These are phyloP conservation scores for Catocala nupta DNA, from an alignment of 2,888 invertebrate genomes.

Conservation along the genomic window DNA sequence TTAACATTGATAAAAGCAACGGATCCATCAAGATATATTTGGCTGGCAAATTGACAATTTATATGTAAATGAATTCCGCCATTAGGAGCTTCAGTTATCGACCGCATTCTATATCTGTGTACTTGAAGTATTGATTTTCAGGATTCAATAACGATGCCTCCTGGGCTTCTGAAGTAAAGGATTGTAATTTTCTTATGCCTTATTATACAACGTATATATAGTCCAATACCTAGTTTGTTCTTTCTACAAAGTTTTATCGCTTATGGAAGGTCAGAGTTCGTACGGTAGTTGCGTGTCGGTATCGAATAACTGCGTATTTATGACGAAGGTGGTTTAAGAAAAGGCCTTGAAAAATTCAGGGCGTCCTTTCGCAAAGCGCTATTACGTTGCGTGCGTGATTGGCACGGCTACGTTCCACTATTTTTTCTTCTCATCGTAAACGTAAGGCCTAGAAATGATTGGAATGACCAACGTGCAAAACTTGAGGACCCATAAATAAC, in stretches of 20 bases:
- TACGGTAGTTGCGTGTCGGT: constrained; percentile 62
- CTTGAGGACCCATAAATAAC: not conserved
- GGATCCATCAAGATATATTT: constrained; percentile 46
- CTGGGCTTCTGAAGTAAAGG: constrained; percentile 15
- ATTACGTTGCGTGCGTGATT: constrained; percentile 61
- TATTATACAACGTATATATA: constrained; percentile 12
- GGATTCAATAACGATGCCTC: constrained; percentile 28
- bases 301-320: constrained; percentile 61
- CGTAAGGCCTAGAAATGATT: not conserved
- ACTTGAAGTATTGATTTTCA: constrained; percentile 33
- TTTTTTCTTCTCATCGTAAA: constrained; percentile 10
- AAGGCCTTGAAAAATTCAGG: constrained; percentile 70
- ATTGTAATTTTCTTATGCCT: constrained; percentile 9
- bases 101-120: constrained; percentile 32
- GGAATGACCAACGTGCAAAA: not conserved
- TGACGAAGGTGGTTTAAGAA: constrained; percentile 52
- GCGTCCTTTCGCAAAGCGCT: constrained; percentile 52
- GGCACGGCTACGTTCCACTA: constrained; percentile 55
- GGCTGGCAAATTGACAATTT: constrained; percentile 46
- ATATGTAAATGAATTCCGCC: constrained; percentile 52
- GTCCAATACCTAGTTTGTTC: constrained; percentile 30
- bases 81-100: constrained; percentile 33
- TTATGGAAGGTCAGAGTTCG: constrained; percentile 55
- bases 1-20: constrained; percentile 23
- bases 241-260: constrained; percentile 35